phyloP scores from a whole-genome alignment of 2,113 vertebrate genomes.

The Gadus chalcogrammus region DNA sequence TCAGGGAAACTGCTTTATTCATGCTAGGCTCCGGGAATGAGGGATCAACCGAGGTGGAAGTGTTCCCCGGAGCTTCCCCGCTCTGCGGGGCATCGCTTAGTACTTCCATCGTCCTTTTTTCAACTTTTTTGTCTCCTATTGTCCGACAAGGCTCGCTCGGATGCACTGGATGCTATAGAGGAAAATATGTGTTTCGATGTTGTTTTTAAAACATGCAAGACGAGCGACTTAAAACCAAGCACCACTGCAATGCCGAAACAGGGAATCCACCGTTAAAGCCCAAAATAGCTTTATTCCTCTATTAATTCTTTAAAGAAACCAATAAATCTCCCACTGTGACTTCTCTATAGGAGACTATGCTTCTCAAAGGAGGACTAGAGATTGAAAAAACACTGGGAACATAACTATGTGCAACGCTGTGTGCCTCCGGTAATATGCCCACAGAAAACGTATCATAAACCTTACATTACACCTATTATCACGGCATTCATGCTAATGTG shows the following conservation, averaged over 20 bases:
- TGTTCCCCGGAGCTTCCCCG: conserved; percentile 48
- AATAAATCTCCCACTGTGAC: no score
- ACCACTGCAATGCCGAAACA: no score
- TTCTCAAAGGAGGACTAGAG: no score
- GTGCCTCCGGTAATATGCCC: not conserved
- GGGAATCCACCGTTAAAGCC: conserved; percentile 47
- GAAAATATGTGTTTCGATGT: conserved; percentile 32
- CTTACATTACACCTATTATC: conserved; percentile 2
- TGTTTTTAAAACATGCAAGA: conserved; percentile 51
- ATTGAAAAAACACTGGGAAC: no score
- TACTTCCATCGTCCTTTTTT: conserved; percentile 9
- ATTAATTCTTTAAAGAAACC: conserved; percentile 18
- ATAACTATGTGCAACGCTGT: not conserved
- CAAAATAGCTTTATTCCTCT: conserved; percentile 47
- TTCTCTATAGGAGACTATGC: no score
- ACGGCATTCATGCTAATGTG: no score
- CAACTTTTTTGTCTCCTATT: no score
- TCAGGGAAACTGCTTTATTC: conserved; percentile 45
- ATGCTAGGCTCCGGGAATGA: conserved; percentile 42
- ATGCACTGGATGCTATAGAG: no score
- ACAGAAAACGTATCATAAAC: conserved; percentile 18
- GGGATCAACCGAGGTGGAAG: conserved; percentile 53
- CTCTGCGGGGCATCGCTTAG: conserved; percentile 35
- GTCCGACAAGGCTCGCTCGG: no score
- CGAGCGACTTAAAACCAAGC: no score